Evolutionary conservation across 1,140 invertebrate species (phyloP).

Genomic region (Drosophila malerkotliana): DNA sequence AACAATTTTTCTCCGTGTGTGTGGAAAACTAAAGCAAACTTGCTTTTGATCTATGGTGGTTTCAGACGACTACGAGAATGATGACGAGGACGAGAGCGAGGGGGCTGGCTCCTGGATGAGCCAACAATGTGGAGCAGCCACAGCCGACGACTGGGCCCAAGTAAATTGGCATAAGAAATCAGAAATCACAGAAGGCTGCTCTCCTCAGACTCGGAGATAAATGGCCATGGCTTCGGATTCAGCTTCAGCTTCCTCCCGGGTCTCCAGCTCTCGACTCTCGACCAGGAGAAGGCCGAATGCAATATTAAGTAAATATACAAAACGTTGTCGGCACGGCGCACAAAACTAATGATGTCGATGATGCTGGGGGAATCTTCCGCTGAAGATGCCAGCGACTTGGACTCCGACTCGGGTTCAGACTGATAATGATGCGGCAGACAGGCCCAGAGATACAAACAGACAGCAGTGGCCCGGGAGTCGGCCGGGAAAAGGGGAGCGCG

Average conservation of each 20-base stretch:
- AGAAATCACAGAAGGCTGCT: slow-evolving; percentile 80
- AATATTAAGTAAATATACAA: slow-evolving; percentile 83
- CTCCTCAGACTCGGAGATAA: slow-evolving; percentile 42
- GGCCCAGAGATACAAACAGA: slow-evolving; percentile 45
- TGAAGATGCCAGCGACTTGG: slow-evolving; percentile 3
- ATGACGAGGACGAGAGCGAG: slow-evolving; percentile 40
- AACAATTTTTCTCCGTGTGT: background rate
- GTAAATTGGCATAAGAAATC: slow-evolving; percentile 82
- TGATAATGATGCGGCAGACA: slow-evolving; percentile 77
- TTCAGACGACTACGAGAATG: slow-evolving; percentile 25
- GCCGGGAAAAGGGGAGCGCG: background rate
- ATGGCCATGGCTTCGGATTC: slow-evolving; percentile 38
- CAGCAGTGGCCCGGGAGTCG: slow-evolving; percentile 1
- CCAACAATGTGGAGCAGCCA: slow-evolving; percentile 63
- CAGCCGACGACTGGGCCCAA: slow-evolving; percentile 31
- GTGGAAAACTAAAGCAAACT: slow-evolving; percentile 77
- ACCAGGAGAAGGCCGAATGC: slow-evolving; percentile 55
- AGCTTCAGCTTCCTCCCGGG: slow-evolving; percentile 7
- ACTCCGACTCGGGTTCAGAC: slow-evolving; percentile 35
- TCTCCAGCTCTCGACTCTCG: background rate
- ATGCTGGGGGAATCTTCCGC: slow-evolving; percentile 37
- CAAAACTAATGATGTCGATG: slow-evolving; percentile 82
- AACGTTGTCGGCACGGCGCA: slow-evolving; percentile 80
- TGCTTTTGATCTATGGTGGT: slow-evolving; percentile 79
- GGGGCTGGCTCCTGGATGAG: slow-evolving; percentile 27